These are phyloP conservation scores for Tortrix viridana DNA, from an alignment of 2,888 invertebrate species.

Conservation along the genomic window DNA sequence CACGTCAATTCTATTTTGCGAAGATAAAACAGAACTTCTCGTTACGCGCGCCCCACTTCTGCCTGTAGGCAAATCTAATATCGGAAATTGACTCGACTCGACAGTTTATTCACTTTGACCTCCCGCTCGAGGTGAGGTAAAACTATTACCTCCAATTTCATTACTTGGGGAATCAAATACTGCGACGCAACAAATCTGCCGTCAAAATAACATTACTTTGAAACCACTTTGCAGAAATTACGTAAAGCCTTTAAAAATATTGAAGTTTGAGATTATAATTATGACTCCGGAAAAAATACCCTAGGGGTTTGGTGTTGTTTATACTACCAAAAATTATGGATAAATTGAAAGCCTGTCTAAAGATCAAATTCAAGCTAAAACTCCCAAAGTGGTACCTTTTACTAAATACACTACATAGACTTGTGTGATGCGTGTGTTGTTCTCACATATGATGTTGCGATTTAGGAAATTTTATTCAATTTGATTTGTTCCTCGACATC, in stretches of 20 bases:
- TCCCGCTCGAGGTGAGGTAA: conserved; percentile 65
- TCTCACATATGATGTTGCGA: no score
- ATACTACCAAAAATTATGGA: no score
- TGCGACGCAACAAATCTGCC: conserved; percentile 36
- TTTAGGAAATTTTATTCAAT: no score
- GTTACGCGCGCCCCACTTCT: conserved; percentile 51
- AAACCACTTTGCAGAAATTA: conserved; percentile 5
- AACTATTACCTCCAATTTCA: conserved; percentile 63
- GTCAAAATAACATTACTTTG: conserved; percentile 9
- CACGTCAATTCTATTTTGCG: conserved; percentile 38
- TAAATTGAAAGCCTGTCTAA: no score
- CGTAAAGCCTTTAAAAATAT: not conserved
- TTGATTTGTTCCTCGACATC: no score
- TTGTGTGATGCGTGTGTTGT: no score
- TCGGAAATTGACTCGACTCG: conserved; percentile 71
- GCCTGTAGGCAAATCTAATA: conserved; percentile 73
- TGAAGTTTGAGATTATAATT: not conserved
- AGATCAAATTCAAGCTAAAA: no score
- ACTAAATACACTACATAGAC: no score
- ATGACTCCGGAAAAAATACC: no score
- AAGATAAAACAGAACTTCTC: conserved; percentile 52
- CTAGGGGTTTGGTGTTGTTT: no score
- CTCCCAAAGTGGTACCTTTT: no score
- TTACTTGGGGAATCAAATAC: conserved; percentile 56
- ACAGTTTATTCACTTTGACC: conserved; percentile 69